Conservation (phyloP, 2,113 vertebrate species). For the Tachycineta bicolor region DNA sequence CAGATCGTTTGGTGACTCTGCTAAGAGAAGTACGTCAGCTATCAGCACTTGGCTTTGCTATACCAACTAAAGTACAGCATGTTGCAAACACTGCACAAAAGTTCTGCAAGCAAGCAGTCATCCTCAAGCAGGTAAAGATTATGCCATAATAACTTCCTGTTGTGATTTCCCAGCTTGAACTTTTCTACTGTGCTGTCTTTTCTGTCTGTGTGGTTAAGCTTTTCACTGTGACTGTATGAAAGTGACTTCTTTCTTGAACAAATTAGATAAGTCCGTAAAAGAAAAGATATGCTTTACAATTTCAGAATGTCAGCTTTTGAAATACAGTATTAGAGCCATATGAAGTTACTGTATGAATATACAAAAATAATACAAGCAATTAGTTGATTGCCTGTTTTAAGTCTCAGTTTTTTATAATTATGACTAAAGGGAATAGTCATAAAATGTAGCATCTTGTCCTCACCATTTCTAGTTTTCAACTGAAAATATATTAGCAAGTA, state of each 20-base stretch:
- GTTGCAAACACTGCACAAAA: slow-evolving; percentile 87
- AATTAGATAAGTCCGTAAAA: neutral
- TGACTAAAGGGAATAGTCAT: neutral
- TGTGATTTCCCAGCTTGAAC: neutral
- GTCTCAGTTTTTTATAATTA: neutral
- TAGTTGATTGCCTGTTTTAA: neutral
- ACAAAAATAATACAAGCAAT: neutral
- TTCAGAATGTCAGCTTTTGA: neutral
- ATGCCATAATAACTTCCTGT: neutral
- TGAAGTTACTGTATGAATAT: neutral
- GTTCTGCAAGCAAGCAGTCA: slow-evolving; percentile 93
- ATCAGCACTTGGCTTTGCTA: slow-evolving; percentile 88
- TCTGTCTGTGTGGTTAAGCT: neutral
- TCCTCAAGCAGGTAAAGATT: slow-evolving; percentile 88
- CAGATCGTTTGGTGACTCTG: slow-evolving; percentile 89
- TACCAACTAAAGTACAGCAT: slow-evolving; percentile 91
- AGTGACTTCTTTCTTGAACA: neutral
- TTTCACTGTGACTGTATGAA: neutral
- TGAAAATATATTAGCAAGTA: neutral
- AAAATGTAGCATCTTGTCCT: neutral
- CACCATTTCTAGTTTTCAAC: neutral
- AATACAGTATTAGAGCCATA: neutral
- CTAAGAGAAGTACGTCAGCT: slow-evolving; percentile 93
- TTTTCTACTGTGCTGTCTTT: neutral
- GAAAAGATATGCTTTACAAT: neutral